phyloP scores from a whole-genome alignment of 2,113 vertebrate genomes.

The Macroglossus sobrinus region DNA sequence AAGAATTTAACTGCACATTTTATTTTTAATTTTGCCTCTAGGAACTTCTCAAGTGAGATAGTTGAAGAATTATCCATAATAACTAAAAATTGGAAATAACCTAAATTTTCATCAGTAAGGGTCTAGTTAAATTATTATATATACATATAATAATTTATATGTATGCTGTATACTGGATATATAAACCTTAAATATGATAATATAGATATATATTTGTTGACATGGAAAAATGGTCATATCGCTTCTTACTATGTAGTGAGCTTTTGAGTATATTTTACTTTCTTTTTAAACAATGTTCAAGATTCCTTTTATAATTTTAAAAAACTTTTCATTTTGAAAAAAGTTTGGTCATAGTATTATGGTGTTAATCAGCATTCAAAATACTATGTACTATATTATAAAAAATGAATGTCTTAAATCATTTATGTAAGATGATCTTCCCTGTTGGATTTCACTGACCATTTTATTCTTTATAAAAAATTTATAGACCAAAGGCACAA shows the following conservation, averaged over 20 bases:
- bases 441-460: neutral
- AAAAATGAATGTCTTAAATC: neutral
- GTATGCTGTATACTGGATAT: neutral
- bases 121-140: neutral
- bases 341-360: neutral
- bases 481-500: neutral
- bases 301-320: neutral
- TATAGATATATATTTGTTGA: neutral
- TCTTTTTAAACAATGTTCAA: neutral
- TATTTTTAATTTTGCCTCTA: neutral
- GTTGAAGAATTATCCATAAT: neutral
- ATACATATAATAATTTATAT: too few relatives aligned
- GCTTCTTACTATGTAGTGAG: neutral
- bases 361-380: neutral
- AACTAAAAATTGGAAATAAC: neutral
- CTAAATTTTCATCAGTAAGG: neutral
- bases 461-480: neutral
- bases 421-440: neutral
- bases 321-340: neutral
- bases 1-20: neutral
- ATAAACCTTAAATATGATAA: neutral
- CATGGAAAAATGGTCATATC: neutral
- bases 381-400: neutral
- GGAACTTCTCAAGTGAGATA: neutral
- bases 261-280: neutral